These are phyloP conservation scores for Trichosurus vulpecula DNA, from an alignment of 2,797 vertebrate species.

Conservation along the genomic window DNA sequence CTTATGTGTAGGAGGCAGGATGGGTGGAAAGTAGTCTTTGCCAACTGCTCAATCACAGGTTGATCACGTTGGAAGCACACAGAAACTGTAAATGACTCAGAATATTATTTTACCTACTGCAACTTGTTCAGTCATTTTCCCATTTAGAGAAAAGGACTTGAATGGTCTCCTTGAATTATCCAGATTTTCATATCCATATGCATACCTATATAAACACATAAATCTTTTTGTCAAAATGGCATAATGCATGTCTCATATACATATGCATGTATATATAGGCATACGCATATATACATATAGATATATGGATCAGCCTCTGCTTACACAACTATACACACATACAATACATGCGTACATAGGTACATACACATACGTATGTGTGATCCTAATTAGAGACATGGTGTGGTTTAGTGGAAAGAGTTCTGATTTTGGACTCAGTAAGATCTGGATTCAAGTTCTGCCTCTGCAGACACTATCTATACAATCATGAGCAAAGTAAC, in stretches of 20 bases:
- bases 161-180: background rate
- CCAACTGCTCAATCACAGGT: background rate
- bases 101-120: background rate
- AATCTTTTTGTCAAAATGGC: background rate
- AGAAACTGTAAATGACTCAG: background rate
- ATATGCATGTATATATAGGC: background rate
- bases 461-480: background rate
- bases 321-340: background rate
- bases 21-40: background rate
- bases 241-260: background rate
- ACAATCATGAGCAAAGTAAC: background rate
- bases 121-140: background rate
- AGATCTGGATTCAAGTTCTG: background rate
- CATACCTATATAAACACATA: background rate
- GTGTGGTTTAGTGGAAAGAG: background rate
- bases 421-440: background rate
- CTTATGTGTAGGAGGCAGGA: background rate
- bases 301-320: background rate
- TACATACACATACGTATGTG: too few relatives aligned
- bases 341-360: background rate
- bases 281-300: too few relatives aligned
- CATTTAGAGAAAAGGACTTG: background rate
- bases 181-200: background rate
- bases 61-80: background rate
- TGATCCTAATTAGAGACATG: background rate